These are phyloP conservation scores for Thecocarcelia acutangulata DNA, from an alignment of 2,888 invertebrate genomes.

Conservation along the genomic window DNA sequence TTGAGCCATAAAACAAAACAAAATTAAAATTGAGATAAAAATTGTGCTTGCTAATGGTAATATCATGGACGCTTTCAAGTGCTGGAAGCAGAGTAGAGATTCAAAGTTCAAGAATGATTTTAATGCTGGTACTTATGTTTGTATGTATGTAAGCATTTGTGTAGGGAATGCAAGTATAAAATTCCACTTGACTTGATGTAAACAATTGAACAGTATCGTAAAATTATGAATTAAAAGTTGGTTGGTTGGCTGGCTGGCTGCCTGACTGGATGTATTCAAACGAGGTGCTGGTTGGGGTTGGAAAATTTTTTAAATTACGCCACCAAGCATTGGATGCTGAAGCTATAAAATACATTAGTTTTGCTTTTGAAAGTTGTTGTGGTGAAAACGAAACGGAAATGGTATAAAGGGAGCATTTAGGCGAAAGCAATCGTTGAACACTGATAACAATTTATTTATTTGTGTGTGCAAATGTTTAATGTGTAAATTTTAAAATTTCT, in stretches of 20 bases:
- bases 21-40: constrained; percentile 13
- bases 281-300: neutral
- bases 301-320: neutral
- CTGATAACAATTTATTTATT: constrained; percentile 61
- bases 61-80: constrained; percentile 2
- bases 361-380: constrained; percentile 60
- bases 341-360: constrained; percentile 60
- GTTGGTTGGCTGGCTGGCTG: constrained; percentile 41
- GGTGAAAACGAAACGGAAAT: constrained; percentile 62
- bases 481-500: constrained; percentile 33
- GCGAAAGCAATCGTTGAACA: constrained; percentile 59
- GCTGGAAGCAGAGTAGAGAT: neutral
- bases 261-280: constrained; percentile 18
- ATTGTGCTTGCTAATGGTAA: neutral
- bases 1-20: constrained; percentile 53
- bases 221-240: constrained; percentile 61
- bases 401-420: constrained; percentile 65
- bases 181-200: constrained; percentile 68
- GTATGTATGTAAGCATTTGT: neutral
- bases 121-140: constrained; percentile 30
- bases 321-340: constrained; percentile 30
- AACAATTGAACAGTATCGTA: constrained; percentile 69
- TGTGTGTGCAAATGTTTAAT: neutral
- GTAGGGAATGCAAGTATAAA: constrained; percentile 36
- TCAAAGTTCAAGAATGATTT: constrained; percentile 57